Conservation (phyloP, 2,888 invertebrate species). For the Orthosia incerta region DNA sequence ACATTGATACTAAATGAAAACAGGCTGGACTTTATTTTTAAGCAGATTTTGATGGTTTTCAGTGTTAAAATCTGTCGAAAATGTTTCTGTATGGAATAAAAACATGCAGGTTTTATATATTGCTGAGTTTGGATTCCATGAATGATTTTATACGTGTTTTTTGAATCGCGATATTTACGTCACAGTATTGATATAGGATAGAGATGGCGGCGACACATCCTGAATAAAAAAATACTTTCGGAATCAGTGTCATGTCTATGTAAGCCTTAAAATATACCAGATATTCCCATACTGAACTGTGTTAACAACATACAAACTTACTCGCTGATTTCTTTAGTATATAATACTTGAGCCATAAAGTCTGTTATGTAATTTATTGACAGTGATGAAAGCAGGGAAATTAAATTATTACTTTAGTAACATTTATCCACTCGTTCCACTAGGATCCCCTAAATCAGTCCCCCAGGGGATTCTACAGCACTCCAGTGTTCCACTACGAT, state of each 20-base stretch:
- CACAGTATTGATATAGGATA: conserved; percentile 39
- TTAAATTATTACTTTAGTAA: conserved; percentile 50
- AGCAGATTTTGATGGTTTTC: not conserved
- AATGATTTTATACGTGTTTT: conserved; percentile 1
- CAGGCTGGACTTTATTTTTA: conserved; percentile 23
- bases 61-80: not conserved
- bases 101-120: conserved; percentile 24
- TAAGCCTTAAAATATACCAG: conserved; percentile 44
- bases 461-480: too few species aligned
- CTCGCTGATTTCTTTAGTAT: conserved; percentile 50
- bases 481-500: too few species aligned
- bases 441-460: too few species aligned
- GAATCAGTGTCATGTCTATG: conserved; percentile 58
- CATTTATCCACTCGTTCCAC: too few species aligned
- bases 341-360: conserved; percentile 56
- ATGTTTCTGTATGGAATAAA: conserved; percentile 8
- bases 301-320: conserved; percentile 44
- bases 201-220: conserved; percentile 4
- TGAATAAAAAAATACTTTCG: not conserved
- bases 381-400: conserved; percentile 58
- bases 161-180: conserved; percentile 14
- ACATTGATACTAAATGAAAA: conserved; percentile 35
- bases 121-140: conserved; percentile 22
- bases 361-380: conserved; percentile 54
- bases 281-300: conserved; percentile 17